Base-by-base conservation (phyloP, 2,113 vertebrate genomes). In the Corvus hawaiiensis region DNA sequence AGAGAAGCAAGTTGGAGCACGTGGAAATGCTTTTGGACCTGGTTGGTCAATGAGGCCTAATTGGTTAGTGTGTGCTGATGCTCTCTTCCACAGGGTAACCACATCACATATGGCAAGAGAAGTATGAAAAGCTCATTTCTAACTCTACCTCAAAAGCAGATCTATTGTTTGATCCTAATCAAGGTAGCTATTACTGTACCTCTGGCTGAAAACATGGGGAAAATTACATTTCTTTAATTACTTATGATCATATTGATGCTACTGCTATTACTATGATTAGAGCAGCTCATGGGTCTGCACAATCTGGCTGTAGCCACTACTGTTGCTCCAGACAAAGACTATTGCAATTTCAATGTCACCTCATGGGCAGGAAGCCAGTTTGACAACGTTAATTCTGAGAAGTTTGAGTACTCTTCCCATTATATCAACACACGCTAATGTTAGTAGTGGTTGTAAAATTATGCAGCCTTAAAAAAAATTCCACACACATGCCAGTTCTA, bases 361-460 rank as follows among this genome's bases (percentile, higher is more conserved):
- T 49, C 43, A 10, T 28, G 39, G 63, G 75, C 87, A 80, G 55
- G 33, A 83, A 77, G 78, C 67, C 78, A 69, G 10, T 59, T 30
- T 85, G 84, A 55, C 58, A 55, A 27, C 8, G 33, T 87, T 73
- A 79, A 41, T 86, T 85, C 48, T 94, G 72, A 80, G 64, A 85
- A 90, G 51, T 93, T 77, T 67, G 66, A 79, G 35, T 95, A 83
- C 30, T 90, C 63, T 55, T 52, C 33, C 66, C 26, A 46, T 82
- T 84, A 37, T 63, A 71, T 77, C 87, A 85, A 56, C 35, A 63
- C 33, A 54, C 2, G 0, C 0, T 0, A 69, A 63, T 6, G 20
- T 72, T 87, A 63, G 62, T 64, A 91, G 63, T 59, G n/a, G 82
- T 72, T 91, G 78, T 93, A 91, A 94, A 94, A 84, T 90, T 88